A percentile compares a stretch with the other conserved stretches of the same genome.
phyloP scores from a whole-genome alignment of 2,797 vertebrate species.

The Atherinosoma microstoma region DNA sequence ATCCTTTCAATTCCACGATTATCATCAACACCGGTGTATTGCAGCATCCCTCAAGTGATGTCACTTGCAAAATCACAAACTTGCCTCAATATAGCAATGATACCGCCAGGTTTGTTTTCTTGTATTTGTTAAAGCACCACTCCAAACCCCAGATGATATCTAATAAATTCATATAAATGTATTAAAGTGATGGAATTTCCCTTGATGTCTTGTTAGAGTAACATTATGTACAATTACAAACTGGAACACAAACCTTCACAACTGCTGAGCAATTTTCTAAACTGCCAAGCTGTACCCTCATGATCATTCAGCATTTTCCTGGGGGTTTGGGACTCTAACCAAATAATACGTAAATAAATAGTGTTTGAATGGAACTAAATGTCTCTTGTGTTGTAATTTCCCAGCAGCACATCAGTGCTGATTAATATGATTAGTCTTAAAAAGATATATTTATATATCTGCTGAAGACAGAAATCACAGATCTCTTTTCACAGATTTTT shows the following conservation, averaged over 20 bases:
- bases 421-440: constrained; percentile 3
- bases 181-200: background rate
- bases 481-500: constrained; percentile 2
- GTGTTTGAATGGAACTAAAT: constrained; percentile 22
- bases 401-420: constrained; percentile 14
- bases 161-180: constrained; percentile 4
- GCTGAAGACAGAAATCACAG: constrained; percentile 3
- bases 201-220: background rate
- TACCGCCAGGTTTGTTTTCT: background rate
- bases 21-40: no score
- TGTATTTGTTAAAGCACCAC: background rate
- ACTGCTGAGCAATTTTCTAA: constrained; percentile 6
- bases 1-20: no score
- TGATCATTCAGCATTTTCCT: constrained; percentile 19
- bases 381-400: constrained; percentile 29
- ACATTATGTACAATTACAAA: background rate
- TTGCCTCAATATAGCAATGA: no score
- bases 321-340: constrained; percentile 12
- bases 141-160: background rate
- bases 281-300: background rate
- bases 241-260: constrained; percentile 4
- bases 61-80: no score
- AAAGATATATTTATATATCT: background rate
- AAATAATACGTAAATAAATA: constrained; percentile 34
- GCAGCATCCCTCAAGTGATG: no score